A percentile compares a stretch with the other conserved stretches of the same genome.
phyloP scores from a whole-genome alignment of 2,797 vertebrate genomes.

The Balearica regulorum region DNA sequence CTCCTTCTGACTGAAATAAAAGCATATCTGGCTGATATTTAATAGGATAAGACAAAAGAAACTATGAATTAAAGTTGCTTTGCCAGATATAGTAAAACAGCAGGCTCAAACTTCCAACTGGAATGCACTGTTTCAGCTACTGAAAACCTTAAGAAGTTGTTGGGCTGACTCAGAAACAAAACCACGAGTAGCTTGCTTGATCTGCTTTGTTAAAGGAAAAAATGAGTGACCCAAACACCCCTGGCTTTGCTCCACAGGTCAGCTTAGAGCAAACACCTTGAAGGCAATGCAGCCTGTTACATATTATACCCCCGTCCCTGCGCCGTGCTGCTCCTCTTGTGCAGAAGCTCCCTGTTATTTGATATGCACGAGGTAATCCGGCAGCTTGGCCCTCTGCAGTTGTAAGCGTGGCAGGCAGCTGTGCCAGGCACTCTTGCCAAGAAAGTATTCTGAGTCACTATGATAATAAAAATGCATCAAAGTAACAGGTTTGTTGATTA shows the following conservation, averaged over 20 bases:
- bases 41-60: neutral
- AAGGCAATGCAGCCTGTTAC: neutral
- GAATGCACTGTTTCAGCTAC: neutral
- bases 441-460: neutral
- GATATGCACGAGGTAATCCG: neutral
- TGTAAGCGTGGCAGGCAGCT: neutral
- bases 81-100: neutral
- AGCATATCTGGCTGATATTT: neutral
- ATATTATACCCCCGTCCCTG: neutral
- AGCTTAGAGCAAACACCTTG: neutral
- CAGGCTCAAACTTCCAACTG: neutral
- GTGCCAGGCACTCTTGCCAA: slow-evolving; percentile 21
- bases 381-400: neutral
- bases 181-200: neutral
- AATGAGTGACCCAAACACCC: neutral
- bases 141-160: neutral
- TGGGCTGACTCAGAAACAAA: neutral
- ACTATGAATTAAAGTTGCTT: neutral
- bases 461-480: neutral
- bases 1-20: neutral
- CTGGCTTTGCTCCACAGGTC: neutral
- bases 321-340: accelerated
- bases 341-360: neutral
- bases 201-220: neutral
- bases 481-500: neutral